phyloP scores from a whole-genome alignment of 2,888 invertebrate species.

The Ornithoptera alexandrae region DNA sequence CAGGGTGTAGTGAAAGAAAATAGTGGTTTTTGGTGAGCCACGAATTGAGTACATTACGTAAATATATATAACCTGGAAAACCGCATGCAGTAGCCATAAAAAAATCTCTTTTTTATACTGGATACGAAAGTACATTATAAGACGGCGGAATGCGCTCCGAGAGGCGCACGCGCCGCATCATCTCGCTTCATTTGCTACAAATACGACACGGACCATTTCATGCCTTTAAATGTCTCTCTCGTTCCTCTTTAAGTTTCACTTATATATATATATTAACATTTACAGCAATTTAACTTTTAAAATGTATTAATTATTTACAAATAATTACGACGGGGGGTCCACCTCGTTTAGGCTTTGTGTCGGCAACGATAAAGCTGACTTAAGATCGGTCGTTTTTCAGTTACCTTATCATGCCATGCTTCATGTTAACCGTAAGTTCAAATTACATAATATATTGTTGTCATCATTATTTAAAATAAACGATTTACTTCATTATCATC shows the following conservation, averaged over 20 bases:
- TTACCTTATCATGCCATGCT: too few relatives aligned
- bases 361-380: too few relatives aligned
- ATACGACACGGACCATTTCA: neutral
- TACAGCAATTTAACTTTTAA: neutral
- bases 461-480: too few relatives aligned
- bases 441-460: too few relatives aligned
- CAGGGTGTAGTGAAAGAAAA: neutral
- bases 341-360: too few relatives aligned
- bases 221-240: neutral
- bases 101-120: conserved; percentile 36
- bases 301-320: neutral
- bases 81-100: conserved; percentile 34
- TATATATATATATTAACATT: neutral
- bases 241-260: neutral
- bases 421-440: too few relatives aligned
- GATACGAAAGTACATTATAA: conserved; percentile 45
- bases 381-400: too few relatives aligned
- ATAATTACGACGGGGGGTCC: neutral
- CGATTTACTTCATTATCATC: too few relatives aligned
- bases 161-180: conserved; percentile 32
- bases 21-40: conserved; percentile 37
- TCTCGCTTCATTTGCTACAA: conserved; percentile 40
- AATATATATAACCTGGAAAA: conserved; percentile 29
- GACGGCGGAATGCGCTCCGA: conserved; percentile 42
- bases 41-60: conserved; percentile 4